These are phyloP conservation scores for Micropoecilia bifurca DNA, from an alignment of 2,797 vertebrate genomes.

Conservation along the genomic window DNA sequence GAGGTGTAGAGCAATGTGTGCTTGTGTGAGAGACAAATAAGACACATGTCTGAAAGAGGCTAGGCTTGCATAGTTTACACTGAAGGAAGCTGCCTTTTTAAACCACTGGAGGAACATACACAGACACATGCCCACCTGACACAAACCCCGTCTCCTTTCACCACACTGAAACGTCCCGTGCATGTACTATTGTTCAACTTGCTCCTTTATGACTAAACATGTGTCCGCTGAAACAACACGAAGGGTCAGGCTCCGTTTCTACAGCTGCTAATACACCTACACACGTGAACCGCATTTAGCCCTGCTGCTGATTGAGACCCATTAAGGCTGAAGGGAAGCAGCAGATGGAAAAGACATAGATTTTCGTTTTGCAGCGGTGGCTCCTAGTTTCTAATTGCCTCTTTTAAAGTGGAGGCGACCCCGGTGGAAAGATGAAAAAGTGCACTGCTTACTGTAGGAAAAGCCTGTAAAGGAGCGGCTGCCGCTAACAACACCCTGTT, in stretches of 20 bases:
- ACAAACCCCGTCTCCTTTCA: conserved; percentile 34
- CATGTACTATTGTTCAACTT: conserved; percentile 32
- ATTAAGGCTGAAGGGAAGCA: conserved; percentile 21
- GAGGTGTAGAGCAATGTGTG: conserved; percentile 27
- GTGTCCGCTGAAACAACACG: conserved; percentile 8
- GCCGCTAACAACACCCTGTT: conserved; percentile 59
- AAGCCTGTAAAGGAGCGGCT: conserved; percentile 60
- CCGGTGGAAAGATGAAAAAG: conserved; percentile 37
- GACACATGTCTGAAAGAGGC: conserved; percentile 64
- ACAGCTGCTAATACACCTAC: conserved; percentile 42
- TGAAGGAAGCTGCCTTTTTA: conserved; percentile 59
- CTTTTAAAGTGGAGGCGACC: conserved; percentile 39
- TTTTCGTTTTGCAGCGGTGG: conserved; percentile 39
- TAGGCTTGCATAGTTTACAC: conserved; percentile 55
- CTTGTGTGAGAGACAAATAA: conserved; percentile 27
- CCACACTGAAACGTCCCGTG: conserved; percentile 43
- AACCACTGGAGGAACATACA: conserved; percentile 64
- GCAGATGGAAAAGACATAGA: conserved; percentile 15
- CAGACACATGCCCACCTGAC: conserved; percentile 56
- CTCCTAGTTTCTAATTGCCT: conserved; percentile 47
- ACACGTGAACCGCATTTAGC: conserved; percentile 50
- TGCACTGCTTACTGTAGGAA: conserved; percentile 28
- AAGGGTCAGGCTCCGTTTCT: conserved; percentile 5
- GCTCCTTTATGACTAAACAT: conserved; percentile 25
- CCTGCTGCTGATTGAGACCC: conserved; percentile 39